Evolutionary conservation across 2,888 invertebrate genomes (phyloP).

Genomic region (Rhodophaea formosa): DNA sequence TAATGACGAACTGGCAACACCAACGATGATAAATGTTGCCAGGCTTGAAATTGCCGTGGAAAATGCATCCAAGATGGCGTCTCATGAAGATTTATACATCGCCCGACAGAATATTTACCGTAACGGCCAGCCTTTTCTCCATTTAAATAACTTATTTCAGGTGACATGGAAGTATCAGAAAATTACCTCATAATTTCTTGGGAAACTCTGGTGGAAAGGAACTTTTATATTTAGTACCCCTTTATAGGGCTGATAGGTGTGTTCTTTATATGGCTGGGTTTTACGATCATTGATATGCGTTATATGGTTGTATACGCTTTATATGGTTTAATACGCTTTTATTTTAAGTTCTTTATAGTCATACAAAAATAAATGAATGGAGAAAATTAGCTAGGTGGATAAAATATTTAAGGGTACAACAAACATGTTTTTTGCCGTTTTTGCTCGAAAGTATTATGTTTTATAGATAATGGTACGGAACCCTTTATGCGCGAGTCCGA

Average conservation of each 20-base stretch:
- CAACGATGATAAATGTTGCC: slow-evolving; percentile 52
- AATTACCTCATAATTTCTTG: not conserved
- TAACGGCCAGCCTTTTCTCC: slow-evolving; percentile 31
- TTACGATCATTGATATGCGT: not conserved
- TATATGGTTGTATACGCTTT: not conserved
- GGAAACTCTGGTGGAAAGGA: not conserved
- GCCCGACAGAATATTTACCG: slow-evolving; percentile 35
- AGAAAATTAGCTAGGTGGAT: too few relatives aligned
- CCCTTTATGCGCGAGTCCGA: too few relatives aligned
- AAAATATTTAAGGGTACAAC: too few relatives aligned
- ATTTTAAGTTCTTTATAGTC: too few relatives aligned
- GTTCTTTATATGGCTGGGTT: not conserved
- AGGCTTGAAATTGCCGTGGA: slow-evolving; percentile 43
- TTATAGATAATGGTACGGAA: too few relatives aligned
- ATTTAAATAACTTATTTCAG: slow-evolving; percentile 28
- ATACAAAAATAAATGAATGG: too few relatives aligned
- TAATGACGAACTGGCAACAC: slow-evolving; percentile 29
- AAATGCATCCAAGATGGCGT: slow-evolving; percentile 50
- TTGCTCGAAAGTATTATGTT: too few relatives aligned
- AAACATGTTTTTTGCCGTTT: too few relatives aligned
- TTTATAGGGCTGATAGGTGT: not conserved
- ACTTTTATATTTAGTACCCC: not conserved
- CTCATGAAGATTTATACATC: slow-evolving; percentile 43
- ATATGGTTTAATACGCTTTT: too few relatives aligned
- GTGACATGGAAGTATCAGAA: not conserved